Percentiles rank a stretch among this genome's conserved stretches.
phyloP scores from a whole-genome alignment of 2,113 vertebrate species.

The Phasianus colchicus region DNA sequence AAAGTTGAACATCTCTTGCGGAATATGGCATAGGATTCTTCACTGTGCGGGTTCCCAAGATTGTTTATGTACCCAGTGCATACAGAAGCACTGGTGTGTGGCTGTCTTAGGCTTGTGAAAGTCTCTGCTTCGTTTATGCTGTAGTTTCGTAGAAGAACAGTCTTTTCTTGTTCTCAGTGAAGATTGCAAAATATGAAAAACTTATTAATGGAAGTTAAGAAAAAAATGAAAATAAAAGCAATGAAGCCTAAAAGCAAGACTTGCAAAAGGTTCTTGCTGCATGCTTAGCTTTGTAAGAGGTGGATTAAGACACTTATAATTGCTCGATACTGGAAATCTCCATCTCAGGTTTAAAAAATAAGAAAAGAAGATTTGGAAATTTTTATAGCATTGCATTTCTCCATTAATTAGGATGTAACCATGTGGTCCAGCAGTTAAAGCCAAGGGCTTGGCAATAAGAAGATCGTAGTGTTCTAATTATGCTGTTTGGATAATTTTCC shows the following conservation, averaged over 20 bases:
- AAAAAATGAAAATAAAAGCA: background rate
- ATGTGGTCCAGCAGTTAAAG: slow-evolving; percentile 3
- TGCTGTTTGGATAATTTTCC: slow-evolving; percentile 5
- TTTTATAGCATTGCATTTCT: slow-evolving; percentile 44
- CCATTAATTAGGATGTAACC: slow-evolving; percentile 24
- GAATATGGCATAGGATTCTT: background rate
- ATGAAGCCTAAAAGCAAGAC: background rate
- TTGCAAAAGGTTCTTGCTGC: background rate
- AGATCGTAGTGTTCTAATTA: slow-evolving; percentile 9
- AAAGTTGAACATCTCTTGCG: background rate
- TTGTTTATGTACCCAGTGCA: background rate
- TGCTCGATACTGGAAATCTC: slow-evolving; percentile 62
- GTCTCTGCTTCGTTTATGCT: background rate
- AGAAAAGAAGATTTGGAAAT: slow-evolving; percentile 44
- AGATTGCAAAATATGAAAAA: background rate
- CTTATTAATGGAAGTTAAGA: background rate
- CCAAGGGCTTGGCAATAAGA: slow-evolving; percentile 15
- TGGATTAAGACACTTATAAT: slow-evolving; percentile 61
- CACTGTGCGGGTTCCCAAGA: background rate
- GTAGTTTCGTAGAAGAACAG: background rate
- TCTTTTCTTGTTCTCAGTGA: background rate
- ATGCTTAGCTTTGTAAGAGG: background rate
- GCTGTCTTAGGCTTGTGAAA: background rate
- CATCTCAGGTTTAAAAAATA: slow-evolving; percentile 7
- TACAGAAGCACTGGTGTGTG: background rate